phyloP scores from a whole-genome alignment of 2,888 invertebrate genomes.

The Timandra comae region DNA sequence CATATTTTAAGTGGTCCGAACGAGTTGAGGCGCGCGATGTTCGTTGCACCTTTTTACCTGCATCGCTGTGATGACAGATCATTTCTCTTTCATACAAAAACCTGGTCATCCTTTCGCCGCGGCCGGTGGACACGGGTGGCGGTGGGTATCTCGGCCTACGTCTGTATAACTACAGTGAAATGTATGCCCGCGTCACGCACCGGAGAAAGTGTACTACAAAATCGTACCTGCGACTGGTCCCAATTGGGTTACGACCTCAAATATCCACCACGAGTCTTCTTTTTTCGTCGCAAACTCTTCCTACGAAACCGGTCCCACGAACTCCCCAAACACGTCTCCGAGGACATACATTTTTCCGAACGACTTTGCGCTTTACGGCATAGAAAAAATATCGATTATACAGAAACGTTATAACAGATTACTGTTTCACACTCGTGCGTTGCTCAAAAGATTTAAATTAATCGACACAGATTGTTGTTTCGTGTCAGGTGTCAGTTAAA shows the following conservation, averaged over 20 bases:
- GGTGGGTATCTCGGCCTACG: conserved; percentile 11
- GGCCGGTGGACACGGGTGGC: conserved; percentile 3
- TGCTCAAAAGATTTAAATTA: conserved; percentile 13
- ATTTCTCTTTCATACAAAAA: conserved; percentile 10
- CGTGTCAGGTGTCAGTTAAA: conserved; percentile 8
- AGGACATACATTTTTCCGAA: conserved; percentile 23
- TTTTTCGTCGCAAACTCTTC: conserved; percentile 34
- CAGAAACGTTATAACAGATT: conserved; percentile 19
- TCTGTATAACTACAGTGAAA: conserved; percentile 49
- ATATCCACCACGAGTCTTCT: conserved; percentile 56
- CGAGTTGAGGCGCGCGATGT: too few species aligned
- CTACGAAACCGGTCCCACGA: conserved; percentile 33
- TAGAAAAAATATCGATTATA: conserved; percentile 22
- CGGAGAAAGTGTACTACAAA: conserved; percentile 73
- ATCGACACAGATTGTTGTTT: conserved; percentile 3
- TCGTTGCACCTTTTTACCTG: too few species aligned
- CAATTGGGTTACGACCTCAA: conserved; percentile 73
- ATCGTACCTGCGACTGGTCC: conserved; percentile 63
- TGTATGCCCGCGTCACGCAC: conserved; percentile 60
- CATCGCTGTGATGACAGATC: neutral
- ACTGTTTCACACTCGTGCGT: conserved; percentile 13
- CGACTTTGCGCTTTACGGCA: conserved; percentile 27
- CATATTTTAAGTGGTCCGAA: neutral
- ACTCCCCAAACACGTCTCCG: conserved; percentile 24
- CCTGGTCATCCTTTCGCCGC: conserved; percentile 13